Base-by-base conservation (phyloP, 2,113 vertebrate species). In the Mormyrus iriodes region DNA sequence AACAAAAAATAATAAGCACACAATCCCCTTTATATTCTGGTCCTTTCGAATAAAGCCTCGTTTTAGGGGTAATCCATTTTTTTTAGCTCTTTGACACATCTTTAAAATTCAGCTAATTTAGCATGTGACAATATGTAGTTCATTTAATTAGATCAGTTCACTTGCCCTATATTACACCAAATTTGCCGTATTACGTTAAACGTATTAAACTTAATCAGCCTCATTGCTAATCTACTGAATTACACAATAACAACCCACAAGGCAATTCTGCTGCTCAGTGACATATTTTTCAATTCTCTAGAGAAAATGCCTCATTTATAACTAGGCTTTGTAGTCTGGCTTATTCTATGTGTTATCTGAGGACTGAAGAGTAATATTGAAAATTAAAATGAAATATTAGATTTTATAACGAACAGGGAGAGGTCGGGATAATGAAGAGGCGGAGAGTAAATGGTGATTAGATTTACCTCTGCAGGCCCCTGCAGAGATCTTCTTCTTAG, bases 111-210 rank as follows among this genome's bases (percentile, higher is more conserved):
- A 86, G 48, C 85, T 86, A 53, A 39, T 86, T 86, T 86, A 35
- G n/a, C 31, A 53, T 53, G 48, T 35, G 85, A 86, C n/a, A 53
- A 55, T 86, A 35, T 86, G 48, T 86, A 86, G 85, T 86, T 86
- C 85, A 86, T 53, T 86, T 86, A 86, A 86, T 86, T 53, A 86
- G 85, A 86, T 53, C 85, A 86, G 24, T 86, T 86, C 27, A 53
- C 48, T 86, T 86, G 85, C 85, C 85, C 48, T 53, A 86, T 27
- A 53, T 86, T 86, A 53, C 51, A 10, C 44, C 42, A 46, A 83
- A 83, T 83, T 83, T 42, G 42, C 39, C 21, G 4, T 86, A 86
- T 53, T 35, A 53, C n/a, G 85, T 53, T 53, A 31, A 53, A 49
- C 49, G 55, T 86, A 53, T 86, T 35, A 48, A 85, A 51, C 48